phyloP scores from a whole-genome alignment of 2,113 vertebrate genomes.

The Poicephalus meyeri region DNA sequence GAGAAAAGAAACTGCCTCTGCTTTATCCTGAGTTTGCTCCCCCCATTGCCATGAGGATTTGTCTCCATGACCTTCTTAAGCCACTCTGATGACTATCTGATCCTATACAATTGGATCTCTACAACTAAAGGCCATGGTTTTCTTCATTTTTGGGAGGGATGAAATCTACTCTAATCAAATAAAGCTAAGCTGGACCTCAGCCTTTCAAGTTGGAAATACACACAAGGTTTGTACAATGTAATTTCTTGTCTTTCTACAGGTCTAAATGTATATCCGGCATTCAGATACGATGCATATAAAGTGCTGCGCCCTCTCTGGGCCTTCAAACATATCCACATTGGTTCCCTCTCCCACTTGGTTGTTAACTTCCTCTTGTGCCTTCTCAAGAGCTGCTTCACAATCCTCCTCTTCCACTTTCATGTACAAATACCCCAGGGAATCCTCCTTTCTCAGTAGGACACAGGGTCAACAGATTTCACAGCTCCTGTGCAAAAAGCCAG shows the following conservation, averaged over 20 bases:
- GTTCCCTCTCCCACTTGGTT: neutral
- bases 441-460: neutral
- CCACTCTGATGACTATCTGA: neutral
- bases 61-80: neutral
- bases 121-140: neutral
- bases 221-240: neutral
- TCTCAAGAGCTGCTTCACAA: neutral
- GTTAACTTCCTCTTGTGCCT: neutral
- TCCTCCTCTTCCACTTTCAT: neutral
- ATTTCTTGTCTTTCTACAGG: neutral
- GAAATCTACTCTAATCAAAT: neutral
- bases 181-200: neutral
- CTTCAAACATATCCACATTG: neutral
- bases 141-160: neutral
- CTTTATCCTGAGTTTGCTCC: neutral
- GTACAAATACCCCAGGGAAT: neutral
- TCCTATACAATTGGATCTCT: neutral
- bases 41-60: neutral
- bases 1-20: constrained; percentile 25
- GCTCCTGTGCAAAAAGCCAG: neutral
- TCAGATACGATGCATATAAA: neutral
- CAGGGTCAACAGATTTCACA: neutral
- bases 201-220: neutral
- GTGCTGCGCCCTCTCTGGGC: neutral
- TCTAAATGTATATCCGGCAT: neutral